phyloP scores from a whole-genome alignment of 2,888 invertebrate genomes.

The Pseudanteris insignis region DNA sequence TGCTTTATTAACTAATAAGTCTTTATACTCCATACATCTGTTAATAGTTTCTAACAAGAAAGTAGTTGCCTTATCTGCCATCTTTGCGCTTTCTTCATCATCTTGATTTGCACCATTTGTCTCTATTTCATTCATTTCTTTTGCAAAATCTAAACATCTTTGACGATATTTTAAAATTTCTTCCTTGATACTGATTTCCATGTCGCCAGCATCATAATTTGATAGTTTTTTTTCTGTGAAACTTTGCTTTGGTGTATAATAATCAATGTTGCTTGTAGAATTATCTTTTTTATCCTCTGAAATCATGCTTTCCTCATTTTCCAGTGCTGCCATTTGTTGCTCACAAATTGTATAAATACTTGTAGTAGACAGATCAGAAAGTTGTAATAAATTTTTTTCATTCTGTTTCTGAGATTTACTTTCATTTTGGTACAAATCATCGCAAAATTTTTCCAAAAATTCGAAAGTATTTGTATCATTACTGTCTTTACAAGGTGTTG shows the following conservation, averaged over 20 bases:
- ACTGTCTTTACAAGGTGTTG: conserved; percentile 12
- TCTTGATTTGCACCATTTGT: conserved; percentile 29
- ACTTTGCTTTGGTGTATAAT: conserved; percentile 23
- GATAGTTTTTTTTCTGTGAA: conserved; percentile 8
- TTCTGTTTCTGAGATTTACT: background rate
- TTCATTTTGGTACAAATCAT: conserved; percentile 38
- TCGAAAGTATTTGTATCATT: conserved; percentile 48
- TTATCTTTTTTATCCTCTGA: conserved; percentile 8
- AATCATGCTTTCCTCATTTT: conserved; percentile 26
- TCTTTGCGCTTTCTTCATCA: conserved; percentile 8
- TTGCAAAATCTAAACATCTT: conserved; percentile 58
- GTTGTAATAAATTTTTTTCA: background rate
- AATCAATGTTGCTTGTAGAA: background rate
- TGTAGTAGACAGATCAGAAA: conserved; percentile 17
- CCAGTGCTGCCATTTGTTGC: conserved; percentile 53
- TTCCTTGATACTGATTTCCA: conserved; percentile 50
- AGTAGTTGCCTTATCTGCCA: conserved; percentile 3
- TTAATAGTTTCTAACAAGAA: conserved; percentile 53
- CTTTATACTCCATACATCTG: conserved; percentile 53
- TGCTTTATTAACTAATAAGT: conserved; percentile 45
- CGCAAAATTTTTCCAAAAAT: conserved; percentile 46
- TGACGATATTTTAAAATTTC: conserved; percentile 57
- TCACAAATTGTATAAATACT: conserved; percentile 50
- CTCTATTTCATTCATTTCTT: conserved; percentile 56
- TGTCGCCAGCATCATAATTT: conserved; percentile 43